phyloP scores from a whole-genome alignment of 2,113 vertebrate species.

The Oncorhynchus gorbuscha region DNA sequence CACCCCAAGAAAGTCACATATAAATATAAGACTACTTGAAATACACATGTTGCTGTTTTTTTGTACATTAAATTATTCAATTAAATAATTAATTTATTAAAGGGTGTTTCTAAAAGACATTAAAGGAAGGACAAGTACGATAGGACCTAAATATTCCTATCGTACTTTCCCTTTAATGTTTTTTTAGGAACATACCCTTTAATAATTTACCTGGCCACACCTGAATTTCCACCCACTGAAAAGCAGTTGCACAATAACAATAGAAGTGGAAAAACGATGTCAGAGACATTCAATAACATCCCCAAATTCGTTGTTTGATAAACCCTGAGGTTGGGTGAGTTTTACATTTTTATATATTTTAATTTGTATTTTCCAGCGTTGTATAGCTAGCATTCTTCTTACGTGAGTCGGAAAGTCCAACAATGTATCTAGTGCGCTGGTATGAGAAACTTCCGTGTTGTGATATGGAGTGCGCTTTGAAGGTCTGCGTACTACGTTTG shows the following conservation, averaged over 20 bases:
- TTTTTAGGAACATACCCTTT: constrained; percentile 10
- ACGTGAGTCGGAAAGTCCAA: background rate
- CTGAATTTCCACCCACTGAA: constrained; percentile 8
- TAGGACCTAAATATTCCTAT: too few species aligned
- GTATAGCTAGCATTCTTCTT: background rate
- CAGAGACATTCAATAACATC: background rate
- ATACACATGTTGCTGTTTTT: too few species aligned
- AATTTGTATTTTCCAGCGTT: background rate
- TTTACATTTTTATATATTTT: background rate
- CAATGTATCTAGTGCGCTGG: background rate
- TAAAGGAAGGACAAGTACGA: too few species aligned
- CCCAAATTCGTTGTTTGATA: background rate
- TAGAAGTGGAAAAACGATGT: background rate
- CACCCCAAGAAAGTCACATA: too few species aligned
- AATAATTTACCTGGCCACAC: constrained; percentile 35
- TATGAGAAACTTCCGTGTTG: background rate
- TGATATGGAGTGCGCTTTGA: background rate
- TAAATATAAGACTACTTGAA: too few species aligned
- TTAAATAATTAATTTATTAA: too few species aligned
- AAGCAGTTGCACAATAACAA: constrained; percentile 17
- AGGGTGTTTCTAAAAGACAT: too few species aligned
- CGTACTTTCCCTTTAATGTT: constrained; percentile 20
- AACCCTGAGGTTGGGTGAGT: background rate
- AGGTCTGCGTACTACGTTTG: background rate
- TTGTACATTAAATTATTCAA: too few species aligned